phyloP scores from a whole-genome alignment of 1,140 invertebrate species.

The Elymnias hypermnestra region DNA sequence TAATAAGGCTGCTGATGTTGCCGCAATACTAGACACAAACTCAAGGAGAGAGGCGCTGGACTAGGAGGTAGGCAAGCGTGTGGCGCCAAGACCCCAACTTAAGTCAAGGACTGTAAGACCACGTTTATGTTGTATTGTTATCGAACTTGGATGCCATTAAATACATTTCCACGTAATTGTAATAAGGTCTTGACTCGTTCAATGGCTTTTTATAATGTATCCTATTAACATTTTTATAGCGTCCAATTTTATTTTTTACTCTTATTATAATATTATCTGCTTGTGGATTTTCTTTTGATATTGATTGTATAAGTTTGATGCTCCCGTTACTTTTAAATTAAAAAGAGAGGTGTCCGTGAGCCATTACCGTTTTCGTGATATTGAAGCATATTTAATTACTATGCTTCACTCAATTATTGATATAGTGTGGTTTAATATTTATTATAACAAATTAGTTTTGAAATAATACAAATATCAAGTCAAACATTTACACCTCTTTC shows the following conservation, averaged over 20 bases:
- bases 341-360: too few relatives aligned
- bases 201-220: constrained; percentile 13
- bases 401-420: too few relatives aligned
- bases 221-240: constrained; percentile 22
- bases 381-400: too few relatives aligned
- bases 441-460: too few relatives aligned
- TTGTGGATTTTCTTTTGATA: too few relatives aligned
- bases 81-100: constrained; percentile 38
- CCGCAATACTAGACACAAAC: constrained; percentile 38
- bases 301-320: too few relatives aligned
- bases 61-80: constrained; percentile 14
- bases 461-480: too few relatives aligned
- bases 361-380: too few relatives aligned
- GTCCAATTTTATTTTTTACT: constrained; percentile 9
- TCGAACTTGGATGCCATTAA: constrained; percentile 10
- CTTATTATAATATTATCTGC: not conserved
- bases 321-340: too few relatives aligned
- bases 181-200: constrained; percentile 14
- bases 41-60: constrained; percentile 20
- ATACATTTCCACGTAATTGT: constrained; percentile 9
- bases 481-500: too few relatives aligned
- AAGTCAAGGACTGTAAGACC: constrained; percentile 44
- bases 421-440: too few relatives aligned
- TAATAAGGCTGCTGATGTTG: constrained; percentile 13
- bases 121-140: constrained; percentile 26